A percentile compares a stretch with the other conserved stretches of the same genome.
phyloP scores from a whole-genome alignment of 2,888 invertebrate genomes.

The Allygus modestus region DNA sequence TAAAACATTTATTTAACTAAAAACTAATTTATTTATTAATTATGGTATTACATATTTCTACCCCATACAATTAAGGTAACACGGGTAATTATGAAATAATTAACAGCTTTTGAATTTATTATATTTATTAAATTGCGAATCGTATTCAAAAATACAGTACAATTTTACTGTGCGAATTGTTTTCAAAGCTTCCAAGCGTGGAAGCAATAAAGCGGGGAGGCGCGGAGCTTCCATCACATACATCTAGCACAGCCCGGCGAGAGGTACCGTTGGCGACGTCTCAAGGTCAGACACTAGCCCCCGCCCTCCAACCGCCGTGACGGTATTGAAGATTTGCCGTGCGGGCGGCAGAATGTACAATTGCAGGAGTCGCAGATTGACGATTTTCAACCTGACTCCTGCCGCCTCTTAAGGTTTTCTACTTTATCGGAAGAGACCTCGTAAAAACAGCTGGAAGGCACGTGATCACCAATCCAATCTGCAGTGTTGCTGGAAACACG shows the following conservation, averaged over 20 bases:
- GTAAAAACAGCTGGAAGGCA: too few species aligned
- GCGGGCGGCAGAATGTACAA: background rate
- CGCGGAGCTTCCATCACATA: slow-evolving; percentile 4
- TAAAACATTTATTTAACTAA: too few species aligned
- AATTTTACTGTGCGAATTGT: too few species aligned
- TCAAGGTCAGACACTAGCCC: slow-evolving; percentile 6
- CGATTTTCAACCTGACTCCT: slow-evolving; percentile 13
- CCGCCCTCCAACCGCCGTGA: background rate
- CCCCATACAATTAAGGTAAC: too few species aligned
- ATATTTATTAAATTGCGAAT: background rate
- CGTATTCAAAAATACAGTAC: background rate
- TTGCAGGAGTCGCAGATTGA: slow-evolving; percentile 4
- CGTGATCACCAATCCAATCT: too few species aligned
- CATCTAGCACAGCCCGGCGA: background rate
- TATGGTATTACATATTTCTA: too few species aligned
- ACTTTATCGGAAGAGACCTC: too few species aligned
- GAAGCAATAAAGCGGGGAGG: background rate
- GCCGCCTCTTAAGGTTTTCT: slow-evolving; percentile 18
- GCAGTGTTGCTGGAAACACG: too few species aligned
- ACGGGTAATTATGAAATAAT: background rate
- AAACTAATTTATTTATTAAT: too few species aligned
- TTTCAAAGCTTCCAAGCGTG: background rate
- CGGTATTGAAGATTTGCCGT: slow-evolving; percentile 18
- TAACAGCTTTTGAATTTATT: background rate
- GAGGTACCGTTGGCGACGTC: background rate